phyloP scores from a whole-genome alignment of 1,140 invertebrate species.

The Drosophila paulistorum region DNA sequence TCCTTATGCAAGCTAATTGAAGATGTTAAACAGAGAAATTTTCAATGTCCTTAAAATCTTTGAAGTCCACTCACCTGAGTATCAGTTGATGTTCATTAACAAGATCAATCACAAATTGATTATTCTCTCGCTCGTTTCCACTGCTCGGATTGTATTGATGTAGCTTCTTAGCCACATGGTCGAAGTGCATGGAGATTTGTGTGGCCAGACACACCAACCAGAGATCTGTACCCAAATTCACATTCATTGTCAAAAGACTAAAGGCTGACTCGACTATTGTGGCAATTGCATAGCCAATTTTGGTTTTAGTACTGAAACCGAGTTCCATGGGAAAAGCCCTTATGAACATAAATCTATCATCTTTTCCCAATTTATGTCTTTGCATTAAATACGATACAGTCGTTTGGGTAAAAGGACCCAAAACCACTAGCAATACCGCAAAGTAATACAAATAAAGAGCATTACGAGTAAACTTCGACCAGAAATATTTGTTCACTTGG shows the following conservation, averaged over 20 bases:
- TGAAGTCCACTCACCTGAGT: conserved; percentile 23
- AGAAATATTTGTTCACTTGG: conserved; percentile 45
- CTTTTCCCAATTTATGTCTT: neutral
- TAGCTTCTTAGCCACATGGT: neutral
- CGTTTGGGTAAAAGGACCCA: conserved; percentile 31
- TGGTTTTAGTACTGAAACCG: neutral
- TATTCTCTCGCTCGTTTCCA: neutral
- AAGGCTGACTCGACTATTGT: neutral
- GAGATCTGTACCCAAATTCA: conserved; percentile 2
- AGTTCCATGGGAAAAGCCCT: conserved; percentile 41
- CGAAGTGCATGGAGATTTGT: neutral
- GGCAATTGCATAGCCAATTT: neutral
- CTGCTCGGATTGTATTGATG: neutral
- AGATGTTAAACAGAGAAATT: neutral
- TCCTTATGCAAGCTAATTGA: conserved; percentile 43
- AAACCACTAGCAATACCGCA: conserved; percentile 5
- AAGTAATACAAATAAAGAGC: conserved; percentile 43
- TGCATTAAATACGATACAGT: conserved; percentile 15
- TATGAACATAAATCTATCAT: conserved; percentile 29
- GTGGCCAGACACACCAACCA: conserved; percentile 25
- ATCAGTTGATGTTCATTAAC: conserved; percentile 44
- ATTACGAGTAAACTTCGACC: conserved; percentile 26
- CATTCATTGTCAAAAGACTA: neutral
- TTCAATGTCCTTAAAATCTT: no score
- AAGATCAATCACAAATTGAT: conserved; percentile 1